phyloP scores from a whole-genome alignment of 2,113 vertebrate genomes.

The Natator depressus region DNA sequence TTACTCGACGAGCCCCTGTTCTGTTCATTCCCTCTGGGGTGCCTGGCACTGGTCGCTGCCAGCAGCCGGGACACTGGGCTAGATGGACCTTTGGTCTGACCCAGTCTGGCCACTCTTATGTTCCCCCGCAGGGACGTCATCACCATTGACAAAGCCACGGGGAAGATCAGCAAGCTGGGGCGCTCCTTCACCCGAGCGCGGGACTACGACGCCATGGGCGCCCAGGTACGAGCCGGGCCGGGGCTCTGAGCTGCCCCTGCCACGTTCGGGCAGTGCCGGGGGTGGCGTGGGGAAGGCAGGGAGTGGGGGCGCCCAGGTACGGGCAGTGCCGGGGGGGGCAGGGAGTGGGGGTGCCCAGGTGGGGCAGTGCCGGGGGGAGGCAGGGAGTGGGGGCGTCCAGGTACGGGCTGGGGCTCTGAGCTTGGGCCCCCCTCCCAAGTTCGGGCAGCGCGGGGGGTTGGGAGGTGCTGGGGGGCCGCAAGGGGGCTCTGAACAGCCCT shows the following conservation, averaged over 20 bases:
- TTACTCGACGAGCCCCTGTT: too few relatives aligned
- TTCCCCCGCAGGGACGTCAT: slow-evolving; percentile 86
- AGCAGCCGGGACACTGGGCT: too few relatives aligned
- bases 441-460: too few relatives aligned
- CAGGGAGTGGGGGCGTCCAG: slow-evolving; percentile 13
- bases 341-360: too few relatives aligned
- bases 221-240: slow-evolving; percentile 80
- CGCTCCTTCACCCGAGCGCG: slow-evolving; percentile 93
- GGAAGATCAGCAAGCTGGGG: slow-evolving; percentile 93
- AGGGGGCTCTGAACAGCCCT: too few relatives aligned
- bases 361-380: too few relatives aligned
- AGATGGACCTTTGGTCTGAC: too few relatives aligned
- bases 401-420: slow-evolving; percentile 31
- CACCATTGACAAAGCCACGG: slow-evolving; percentile 95
- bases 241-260: too few relatives aligned
- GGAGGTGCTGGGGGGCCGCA: neutral
- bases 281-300: neutral
- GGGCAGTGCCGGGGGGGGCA: neutral
- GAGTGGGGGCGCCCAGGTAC: neutral
- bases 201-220: slow-evolving; percentile 94
- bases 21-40: too few relatives aligned
- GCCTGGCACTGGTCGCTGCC: too few relatives aligned
- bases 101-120: too few relatives aligned
- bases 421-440: neutral
- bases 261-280: neutral